Conservation (phyloP, 2,797 vertebrate species). For the Dryobates pubescens region DNA sequence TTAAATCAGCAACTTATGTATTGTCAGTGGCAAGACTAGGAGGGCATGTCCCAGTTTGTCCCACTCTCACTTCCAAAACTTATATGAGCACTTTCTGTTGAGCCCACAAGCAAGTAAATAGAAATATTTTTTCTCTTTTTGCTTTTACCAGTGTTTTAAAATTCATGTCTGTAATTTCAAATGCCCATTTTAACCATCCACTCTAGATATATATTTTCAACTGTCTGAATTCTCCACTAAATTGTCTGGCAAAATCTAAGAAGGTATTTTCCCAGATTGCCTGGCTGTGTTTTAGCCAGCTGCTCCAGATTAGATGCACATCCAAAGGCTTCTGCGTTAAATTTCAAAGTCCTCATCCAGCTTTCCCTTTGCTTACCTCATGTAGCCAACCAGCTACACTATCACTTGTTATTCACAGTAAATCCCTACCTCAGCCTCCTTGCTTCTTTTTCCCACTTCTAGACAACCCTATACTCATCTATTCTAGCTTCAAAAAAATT, state of each 20-base stretch:
- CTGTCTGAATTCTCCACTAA: background rate
- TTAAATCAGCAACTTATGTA: background rate
- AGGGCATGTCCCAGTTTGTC: background rate
- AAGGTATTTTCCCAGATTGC: background rate
- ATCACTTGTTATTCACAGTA: background rate
- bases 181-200: background rate
- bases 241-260: background rate
- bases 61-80: background rate
- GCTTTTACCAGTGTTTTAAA: background rate
- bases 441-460: background rate
- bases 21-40: background rate
- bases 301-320: conserved; percentile 11
- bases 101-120: background rate
- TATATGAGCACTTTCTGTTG: background rate
- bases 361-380: background rate
- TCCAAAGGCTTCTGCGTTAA: conserved; percentile 15
- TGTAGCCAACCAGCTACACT: background rate
- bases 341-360: conserved; percentile 1
- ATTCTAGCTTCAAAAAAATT: background rate
- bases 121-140: background rate
- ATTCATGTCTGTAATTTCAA: background rate
- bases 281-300: background rate
- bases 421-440: background rate
- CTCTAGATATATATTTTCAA: background rate
- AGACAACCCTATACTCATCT: background rate